Evolutionary conservation across 1,140 invertebrate genomes (phyloP).

Genomic region (Phthorimaea operculella): DNA sequence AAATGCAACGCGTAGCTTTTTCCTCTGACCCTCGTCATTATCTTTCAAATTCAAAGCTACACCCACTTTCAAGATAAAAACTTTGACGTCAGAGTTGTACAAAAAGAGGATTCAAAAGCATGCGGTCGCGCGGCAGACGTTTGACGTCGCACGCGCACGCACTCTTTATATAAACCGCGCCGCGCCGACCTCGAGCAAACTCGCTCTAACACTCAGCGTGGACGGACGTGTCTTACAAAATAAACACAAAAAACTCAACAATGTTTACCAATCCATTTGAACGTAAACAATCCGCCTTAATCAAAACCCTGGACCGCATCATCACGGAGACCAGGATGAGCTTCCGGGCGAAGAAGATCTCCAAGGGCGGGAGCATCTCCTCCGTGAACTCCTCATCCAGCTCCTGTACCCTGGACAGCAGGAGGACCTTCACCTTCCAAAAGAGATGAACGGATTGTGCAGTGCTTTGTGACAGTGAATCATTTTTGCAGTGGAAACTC

Average conservation of each 20-base stretch:
- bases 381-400: conserved; percentile 32
- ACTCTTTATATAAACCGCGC: too few relatives aligned
- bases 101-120: too few relatives aligned
- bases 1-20: too few relatives aligned
- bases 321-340: conserved; percentile 46
- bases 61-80: too few relatives aligned
- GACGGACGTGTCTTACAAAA: conserved; percentile 24
- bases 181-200: conserved; percentile 21
- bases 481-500: conserved; percentile 21
- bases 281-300: conserved; percentile 54
- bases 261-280: conserved; percentile 64
- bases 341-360: conserved; percentile 41
- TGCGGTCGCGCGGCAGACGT: too few relatives aligned
- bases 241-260: conserved; percentile 16
- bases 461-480: conserved; percentile 38
- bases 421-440: conserved; percentile 25
- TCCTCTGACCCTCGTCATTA: too few relatives aligned
- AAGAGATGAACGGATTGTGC: conserved; percentile 44
- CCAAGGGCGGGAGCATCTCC: conserved; percentile 31
- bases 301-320: conserved; percentile 50
- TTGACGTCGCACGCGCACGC: too few relatives aligned
- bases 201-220: conserved; percentile 21
- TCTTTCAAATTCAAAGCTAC: too few relatives aligned
- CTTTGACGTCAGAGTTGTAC: too few relatives aligned
- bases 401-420: conserved; percentile 17